Conservation (phyloP, 2,888 invertebrate species). For the Scaptomyza tumidula region DNA sequence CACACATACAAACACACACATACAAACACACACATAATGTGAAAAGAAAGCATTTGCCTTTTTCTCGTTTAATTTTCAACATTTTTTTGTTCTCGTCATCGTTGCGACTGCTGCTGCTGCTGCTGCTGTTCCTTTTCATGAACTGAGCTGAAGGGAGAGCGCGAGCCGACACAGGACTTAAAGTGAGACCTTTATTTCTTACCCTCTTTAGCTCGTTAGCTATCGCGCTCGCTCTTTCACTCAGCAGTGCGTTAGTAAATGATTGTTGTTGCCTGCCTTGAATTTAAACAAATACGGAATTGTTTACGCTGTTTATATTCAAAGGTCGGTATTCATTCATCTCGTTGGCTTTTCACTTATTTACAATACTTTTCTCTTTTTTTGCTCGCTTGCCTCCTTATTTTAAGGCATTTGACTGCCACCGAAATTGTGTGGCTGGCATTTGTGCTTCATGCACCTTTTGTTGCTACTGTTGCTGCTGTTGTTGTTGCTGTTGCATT, state of each 20-base stretch:
- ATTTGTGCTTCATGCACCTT: conserved; percentile 20
- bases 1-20: conserved; percentile 23
- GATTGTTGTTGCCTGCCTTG: conserved; percentile 72
- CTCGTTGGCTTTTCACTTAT: conserved; percentile 36
- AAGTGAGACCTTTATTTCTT: conserved; percentile 46
- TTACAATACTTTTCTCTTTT: conserved; percentile 28
- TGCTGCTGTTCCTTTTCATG: neutral
- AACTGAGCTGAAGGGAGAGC: neutral
- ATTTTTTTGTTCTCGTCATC: conserved; percentile 57
- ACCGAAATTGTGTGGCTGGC: conserved; percentile 29
- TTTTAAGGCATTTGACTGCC: conserved; percentile 60
- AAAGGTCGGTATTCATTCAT: conserved; percentile 54
- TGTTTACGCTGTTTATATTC: conserved; percentile 54
- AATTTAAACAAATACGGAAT: conserved; percentile 73
- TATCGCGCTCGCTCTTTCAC: neutral
- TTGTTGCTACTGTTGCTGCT: neutral
- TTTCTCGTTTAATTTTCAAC: conserved; percentile 74
- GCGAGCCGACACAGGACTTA: conserved; percentile 41
- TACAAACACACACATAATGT: conserved; percentile 5
- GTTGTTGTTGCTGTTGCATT: conserved; percentile 45
- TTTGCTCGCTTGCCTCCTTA: neutral
- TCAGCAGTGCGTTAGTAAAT: conserved; percentile 50
- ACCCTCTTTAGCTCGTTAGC: neutral
- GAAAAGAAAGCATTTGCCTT: conserved; percentile 57
- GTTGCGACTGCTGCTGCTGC: conserved; percentile 5